Evolutionary conservation across 2,888 invertebrate genomes (phyloP), one percentile per base, ranked within the genome.

Genomic region (Allygus modestus): DNA sequence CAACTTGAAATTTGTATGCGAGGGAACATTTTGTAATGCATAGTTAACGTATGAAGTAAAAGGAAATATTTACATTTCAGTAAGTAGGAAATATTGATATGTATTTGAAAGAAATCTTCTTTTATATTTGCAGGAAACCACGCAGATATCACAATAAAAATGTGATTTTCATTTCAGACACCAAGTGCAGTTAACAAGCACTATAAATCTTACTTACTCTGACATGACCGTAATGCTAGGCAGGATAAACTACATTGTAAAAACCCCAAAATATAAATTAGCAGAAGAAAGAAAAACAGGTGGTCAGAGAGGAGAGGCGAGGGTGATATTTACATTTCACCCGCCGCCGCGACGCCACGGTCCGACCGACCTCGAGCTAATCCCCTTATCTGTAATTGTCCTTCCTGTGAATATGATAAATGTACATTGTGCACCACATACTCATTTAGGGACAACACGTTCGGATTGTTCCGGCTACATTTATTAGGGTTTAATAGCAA

Each of bases 321-420:
- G 69, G 31, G 31, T 7, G 71, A 71, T 71, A 71, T 71, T 71
- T 71, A 71, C 71, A 71, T 71, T 71, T 37, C 41, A 71, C 71
- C 65, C 65, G 54, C 46, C 46, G 54, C 51, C 2, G 51, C 69
- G 15, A 28, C 71, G 9, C 71, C 41, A 37, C 31, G 31, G 12
- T 12, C 28, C 54, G 4, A 7, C 15, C 69, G 33, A 33, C 69
- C 69, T 20, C 20, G n/a, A 23, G 37, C 17, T 71, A 71, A 71
- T 71, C 71, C 71, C 31, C 41, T 37, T 71, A 71, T 71, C 33
- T 71, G 71, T 71, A 71, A 71, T 71, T 71, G 71, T 71, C 71
- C 71, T 71, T 71, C 71, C 71, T 71, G 71, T 5, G 71, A 71
- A 71, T 41, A 71, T 71, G 71, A 71, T 23, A 41, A 71, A 71